These are phyloP conservation scores for Lasioglossum figueresi DNA, from an alignment of 2,888 invertebrate species.

Conservation along the genomic window DNA sequence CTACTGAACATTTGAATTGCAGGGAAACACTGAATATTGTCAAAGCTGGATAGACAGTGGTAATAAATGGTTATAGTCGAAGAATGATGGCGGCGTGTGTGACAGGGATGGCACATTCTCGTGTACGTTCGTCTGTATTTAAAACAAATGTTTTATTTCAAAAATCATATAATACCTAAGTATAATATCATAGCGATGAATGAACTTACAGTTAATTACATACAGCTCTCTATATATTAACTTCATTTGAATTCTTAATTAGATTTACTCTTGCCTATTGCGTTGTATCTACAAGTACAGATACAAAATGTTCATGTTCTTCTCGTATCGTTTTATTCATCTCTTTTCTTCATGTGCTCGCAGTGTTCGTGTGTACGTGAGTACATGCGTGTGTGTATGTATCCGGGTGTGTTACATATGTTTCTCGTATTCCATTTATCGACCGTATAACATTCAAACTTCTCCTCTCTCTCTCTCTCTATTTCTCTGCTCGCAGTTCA, in stretches of 20 bases:
- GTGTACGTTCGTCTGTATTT: conserved; percentile 72
- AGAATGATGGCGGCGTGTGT: background rate
- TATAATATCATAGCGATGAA: conserved; percentile 83
- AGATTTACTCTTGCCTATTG: conserved; percentile 77
- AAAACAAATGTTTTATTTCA: conserved; percentile 83
- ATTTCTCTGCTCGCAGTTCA: background rate
- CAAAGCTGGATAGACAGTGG: too few species aligned
- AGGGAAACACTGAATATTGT: background rate
- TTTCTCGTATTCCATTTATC: conserved; percentile 39
- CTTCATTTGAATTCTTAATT: conserved; percentile 82
- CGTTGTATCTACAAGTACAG: conserved; percentile 82
- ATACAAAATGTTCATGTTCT: conserved; percentile 79
- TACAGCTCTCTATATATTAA: conserved; percentile 83
- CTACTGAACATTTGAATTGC: background rate
- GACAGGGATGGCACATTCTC: conserved; percentile 43
- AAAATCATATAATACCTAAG: conserved; percentile 83
- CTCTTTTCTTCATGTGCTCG: conserved; percentile 33
- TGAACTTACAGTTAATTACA: conserved; percentile 82
- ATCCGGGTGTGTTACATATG: conserved; percentile 9
- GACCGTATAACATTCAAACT: conserved; percentile 52
- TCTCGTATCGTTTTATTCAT: conserved; percentile 32
- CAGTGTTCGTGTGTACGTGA: conserved; percentile 30
- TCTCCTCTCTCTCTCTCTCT: background rate
- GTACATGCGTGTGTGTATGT: background rate
- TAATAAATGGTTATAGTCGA: background rate